A percentile compares a stretch with the other conserved stretches of the same genome.
These are phyloP conservation scores for Neodontobutis hainanensis DNA, from an alignment of 2,113 vertebrate species.

Conservation along the genomic window DNA sequence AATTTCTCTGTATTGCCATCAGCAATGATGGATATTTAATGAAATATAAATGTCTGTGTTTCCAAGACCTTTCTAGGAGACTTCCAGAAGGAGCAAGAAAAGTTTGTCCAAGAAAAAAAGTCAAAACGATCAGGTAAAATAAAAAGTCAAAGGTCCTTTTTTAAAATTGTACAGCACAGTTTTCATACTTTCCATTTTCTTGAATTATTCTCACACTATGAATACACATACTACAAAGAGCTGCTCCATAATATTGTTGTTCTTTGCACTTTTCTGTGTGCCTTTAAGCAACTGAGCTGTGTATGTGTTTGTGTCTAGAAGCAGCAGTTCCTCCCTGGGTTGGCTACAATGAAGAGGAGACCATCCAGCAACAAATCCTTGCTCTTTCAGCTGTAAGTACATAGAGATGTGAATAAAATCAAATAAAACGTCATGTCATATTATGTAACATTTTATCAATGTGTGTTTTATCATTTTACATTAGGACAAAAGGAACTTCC, in stretches of 20 bases:
- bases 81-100: constrained; percentile 97
- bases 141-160: no score
- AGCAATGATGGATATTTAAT: no score
- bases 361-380: constrained; percentile 95
- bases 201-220: no score
- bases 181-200: background rate
- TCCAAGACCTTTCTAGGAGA: constrained; percentile 94
- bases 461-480: background rate
- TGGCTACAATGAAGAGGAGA: constrained; percentile 96
- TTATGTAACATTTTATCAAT: background rate
- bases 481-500: constrained; percentile 74
- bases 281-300: constrained; percentile 7
- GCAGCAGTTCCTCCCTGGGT: constrained; percentile 94
- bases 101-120: constrained; percentile 95
- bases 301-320: constrained; percentile 75
- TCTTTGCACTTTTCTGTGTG: no score
- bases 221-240: no score
- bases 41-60: background rate
- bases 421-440: background rate
- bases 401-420: background rate
- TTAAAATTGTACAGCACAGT: no score
- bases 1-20: rapidly evolving
- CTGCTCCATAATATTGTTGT: no score
- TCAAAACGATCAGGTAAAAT: constrained; percentile 89
- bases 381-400: constrained; percentile 93